Evolutionary conservation across 2,888 invertebrate species (phyloP), one percentile per base, ranked within the genome.

Genomic region (Spodoptera picta): DNA sequence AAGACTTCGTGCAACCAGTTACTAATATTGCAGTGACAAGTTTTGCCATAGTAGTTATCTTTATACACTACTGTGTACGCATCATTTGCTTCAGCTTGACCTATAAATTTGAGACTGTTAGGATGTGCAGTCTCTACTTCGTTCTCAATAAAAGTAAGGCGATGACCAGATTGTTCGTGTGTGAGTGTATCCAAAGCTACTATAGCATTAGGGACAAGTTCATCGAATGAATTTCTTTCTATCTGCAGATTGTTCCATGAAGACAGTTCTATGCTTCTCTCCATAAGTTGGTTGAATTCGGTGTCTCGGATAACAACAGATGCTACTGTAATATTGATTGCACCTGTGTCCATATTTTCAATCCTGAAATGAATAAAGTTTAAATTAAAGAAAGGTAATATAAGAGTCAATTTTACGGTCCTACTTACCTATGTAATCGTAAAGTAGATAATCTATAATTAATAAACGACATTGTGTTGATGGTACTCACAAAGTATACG

Each of bases 211-310:
- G 91, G 76, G 31, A 95, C 95, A 24, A 97, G 86, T 47, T 92
- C 90, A 54, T 95, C 94, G 83, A 97, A 97, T 10, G 95, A 95
- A 84, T 97, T 97, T 78, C 95, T 92, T 73, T 96, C 95, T 79
- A 97, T 95, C 51, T 89, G 87, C 36, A 97, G 91, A 77, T 91
- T 95, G 82, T 96, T 96, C 96, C 96, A 97, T 9, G 96, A 95
- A 44, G 95, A 94, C n/a, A 97, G 87, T 27, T 95, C 93, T 60
- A 97, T 95, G n/a, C 96, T 96, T 60, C 91, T 92, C 10, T 94
- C 90, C 59, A 93, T 92, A 45, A 97, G 93, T 51, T 88, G 90
- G 57, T 94, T 92, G 77, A 97, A 96, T 77, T 95, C 94, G 86
- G 96, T 96, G 83, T 96, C 95, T 65, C 92, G 87, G 59, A 97